Evolutionary conservation across 2,888 invertebrate species (phyloP).

Genomic region (Laothoe populi): DNA sequence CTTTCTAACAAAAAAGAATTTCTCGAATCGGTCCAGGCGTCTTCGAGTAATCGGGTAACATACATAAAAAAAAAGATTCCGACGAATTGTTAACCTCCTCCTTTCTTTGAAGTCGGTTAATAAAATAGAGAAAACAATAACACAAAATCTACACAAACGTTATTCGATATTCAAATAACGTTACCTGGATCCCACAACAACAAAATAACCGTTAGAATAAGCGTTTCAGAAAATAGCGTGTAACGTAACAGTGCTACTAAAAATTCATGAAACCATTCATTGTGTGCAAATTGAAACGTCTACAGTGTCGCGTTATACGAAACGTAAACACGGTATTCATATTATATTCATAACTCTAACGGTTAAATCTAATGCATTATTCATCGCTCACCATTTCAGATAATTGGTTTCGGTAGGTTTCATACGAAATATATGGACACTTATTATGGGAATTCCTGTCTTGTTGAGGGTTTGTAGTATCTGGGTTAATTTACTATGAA

Average conservation of each 20-base stretch:
- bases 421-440: background rate
- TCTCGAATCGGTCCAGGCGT: no score
- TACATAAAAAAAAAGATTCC: no score
- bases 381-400: constrained; percentile 25
- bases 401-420: background rate
- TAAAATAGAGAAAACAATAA: background rate
- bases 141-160: background rate
- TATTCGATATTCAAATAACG: constrained; percentile 11
- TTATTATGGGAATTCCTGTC: background rate
- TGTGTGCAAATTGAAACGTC: constrained; percentile 52
- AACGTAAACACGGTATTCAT: constrained; percentile 31
- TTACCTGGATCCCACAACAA: constrained; percentile 9
- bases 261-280: constrained; percentile 55
- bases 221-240: constrained; percentile 8
- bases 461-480: background rate
- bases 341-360: constrained; percentile 35
- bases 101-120: no score
- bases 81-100: no score
- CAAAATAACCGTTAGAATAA: constrained; percentile 11
- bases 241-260: constrained; percentile 33
- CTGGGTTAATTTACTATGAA: no score
- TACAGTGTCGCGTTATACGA: constrained; percentile 33
- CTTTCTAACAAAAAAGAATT: no score
- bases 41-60: no score
- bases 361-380: constrained; percentile 24